Conservation (phyloP, 2,888 invertebrate species). For the Helleia helle region DNA sequence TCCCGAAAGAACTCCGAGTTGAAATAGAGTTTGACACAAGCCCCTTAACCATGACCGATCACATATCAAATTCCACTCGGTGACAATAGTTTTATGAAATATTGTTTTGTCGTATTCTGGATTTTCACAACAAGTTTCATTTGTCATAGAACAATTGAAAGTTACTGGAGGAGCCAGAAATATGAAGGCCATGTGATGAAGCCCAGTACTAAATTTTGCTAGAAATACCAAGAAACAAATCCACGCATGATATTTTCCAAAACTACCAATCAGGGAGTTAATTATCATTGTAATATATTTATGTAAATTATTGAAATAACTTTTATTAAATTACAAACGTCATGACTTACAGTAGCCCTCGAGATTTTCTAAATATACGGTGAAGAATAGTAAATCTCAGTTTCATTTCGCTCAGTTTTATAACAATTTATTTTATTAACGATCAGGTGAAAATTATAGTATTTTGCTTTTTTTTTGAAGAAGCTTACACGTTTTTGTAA, state of each 20-base stretch:
- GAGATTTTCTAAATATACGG: too few species aligned
- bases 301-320: too few species aligned
- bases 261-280: conserved; percentile 50
- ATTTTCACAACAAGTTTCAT: conserved; percentile 57
- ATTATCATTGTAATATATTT: conserved; percentile 37
- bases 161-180: conserved; percentile 57
- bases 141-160: conserved; percentile 36
- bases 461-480: too few species aligned
- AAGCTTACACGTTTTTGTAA: too few species aligned
- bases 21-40: conserved; percentile 81
- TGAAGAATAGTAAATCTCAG: too few species aligned
- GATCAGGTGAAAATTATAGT: too few species aligned
- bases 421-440: too few species aligned
- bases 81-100: conserved; percentile 79
- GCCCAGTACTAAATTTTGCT: conserved; percentile 64
- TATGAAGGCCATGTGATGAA: conserved; percentile 67
- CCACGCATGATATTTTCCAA: conserved; percentile 49
- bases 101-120: conserved; percentile 74
- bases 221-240: conserved; percentile 52
- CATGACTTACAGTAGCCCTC: too few species aligned
- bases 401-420: too few species aligned
- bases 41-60: conserved; percentile 76
- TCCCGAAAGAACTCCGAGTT: conserved; percentile 82
- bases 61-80: conserved; percentile 84
- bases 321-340: too few species aligned